phyloP scores from a whole-genome alignment of 2,888 invertebrate genomes.

The Rhagonycha fulva region DNA sequence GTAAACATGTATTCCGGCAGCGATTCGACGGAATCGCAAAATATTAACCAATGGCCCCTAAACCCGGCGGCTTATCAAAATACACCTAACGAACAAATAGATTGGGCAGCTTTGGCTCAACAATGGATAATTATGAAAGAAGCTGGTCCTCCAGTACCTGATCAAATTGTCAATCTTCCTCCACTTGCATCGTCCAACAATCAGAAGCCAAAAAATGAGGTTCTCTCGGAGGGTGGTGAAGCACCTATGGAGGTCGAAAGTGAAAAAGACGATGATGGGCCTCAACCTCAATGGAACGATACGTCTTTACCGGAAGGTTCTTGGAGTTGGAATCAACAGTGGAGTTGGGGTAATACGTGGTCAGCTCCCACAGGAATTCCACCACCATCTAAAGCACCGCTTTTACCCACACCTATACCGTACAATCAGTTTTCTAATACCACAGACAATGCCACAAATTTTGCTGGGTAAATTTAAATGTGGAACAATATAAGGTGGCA shows the following conservation, averaged over 20 bases:
- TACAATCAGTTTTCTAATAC: conserved; percentile 43
- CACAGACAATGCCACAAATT: conserved; percentile 37
- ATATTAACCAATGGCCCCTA: conserved; percentile 78
- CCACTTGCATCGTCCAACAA: conserved; percentile 60
- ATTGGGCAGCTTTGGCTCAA: conserved; percentile 95
- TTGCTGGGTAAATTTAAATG: conserved; percentile 19
- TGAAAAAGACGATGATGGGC: conserved; percentile 66
- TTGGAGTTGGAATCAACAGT: conserved; percentile 53
- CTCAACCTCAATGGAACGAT: conserved; percentile 34
- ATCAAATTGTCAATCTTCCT: conserved; percentile 63
- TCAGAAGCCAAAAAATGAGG: conserved; percentile 44
- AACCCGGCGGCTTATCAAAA: conserved; percentile 83
- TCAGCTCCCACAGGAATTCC: conserved; percentile 53
- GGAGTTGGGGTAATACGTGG: conserved; percentile 52
- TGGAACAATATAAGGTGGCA: background rate
- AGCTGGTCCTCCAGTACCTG: conserved; percentile 58
- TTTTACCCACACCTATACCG: conserved; percentile 50
- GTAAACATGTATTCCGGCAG: conserved; percentile 61
- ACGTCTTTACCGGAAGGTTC: conserved; percentile 38
- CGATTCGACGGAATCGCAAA: conserved; percentile 60
- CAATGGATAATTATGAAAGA: conserved; percentile 98
- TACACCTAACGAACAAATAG: conserved; percentile 83
- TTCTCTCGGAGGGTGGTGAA: conserved; percentile 72
- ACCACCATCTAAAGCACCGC: conserved; percentile 47
- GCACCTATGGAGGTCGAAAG: conserved; percentile 88